Base-by-base conservation (phyloP, 2,113 vertebrate genomes). In the Hippocampus abdominalis region DNA sequence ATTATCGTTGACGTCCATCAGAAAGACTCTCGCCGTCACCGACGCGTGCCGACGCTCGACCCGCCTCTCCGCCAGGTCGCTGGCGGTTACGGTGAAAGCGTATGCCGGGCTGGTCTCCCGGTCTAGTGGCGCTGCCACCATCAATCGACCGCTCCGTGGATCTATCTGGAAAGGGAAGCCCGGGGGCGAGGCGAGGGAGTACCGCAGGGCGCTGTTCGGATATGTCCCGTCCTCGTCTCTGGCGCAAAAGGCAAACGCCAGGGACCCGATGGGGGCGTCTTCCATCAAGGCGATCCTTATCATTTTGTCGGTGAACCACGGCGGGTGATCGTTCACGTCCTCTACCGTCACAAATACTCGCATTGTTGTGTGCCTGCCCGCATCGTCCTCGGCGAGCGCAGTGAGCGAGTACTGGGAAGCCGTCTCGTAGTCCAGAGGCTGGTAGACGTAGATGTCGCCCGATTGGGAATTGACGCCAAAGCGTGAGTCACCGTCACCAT, bases 1-100 rank as follows among this genome's bases (percentile, higher is more conserved):
- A 88, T 97, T 95, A 85, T 99, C 97, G 40, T 98, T 98, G 42
- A 92, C 68, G 20, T 98, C 96, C 77, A 95, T 77, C 83, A 99
- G 78, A 74, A 94, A 86, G 51, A 97, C 81, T 86, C 92, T 93
- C 10, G 75, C 94, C 3, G 91, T 88, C 81, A 95, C 69, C 0
- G 94, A 92, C 18, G 81, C 68, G 54, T 77, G 39, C 8, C 80
- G 89, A 1, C 90, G 90, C 60, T 94, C 91, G 2, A 85, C 91
- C 63, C 83, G 59, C 16, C 90, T 92, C 71, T 84, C 74, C 3
- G 93, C 90, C 77, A 90, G 94, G 73, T 98, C 94, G 0, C 90
- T 88, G 0, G 94, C 95, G 0, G 88, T 94, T 0, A 99, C 92
- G 0, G 82, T 94, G 68, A 99, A 86, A 53, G 91, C 57, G 11